Evolutionary conservation across 1,140 invertebrate genomes (phyloP).

Genomic region (Metaphire vulgaris): DNA sequence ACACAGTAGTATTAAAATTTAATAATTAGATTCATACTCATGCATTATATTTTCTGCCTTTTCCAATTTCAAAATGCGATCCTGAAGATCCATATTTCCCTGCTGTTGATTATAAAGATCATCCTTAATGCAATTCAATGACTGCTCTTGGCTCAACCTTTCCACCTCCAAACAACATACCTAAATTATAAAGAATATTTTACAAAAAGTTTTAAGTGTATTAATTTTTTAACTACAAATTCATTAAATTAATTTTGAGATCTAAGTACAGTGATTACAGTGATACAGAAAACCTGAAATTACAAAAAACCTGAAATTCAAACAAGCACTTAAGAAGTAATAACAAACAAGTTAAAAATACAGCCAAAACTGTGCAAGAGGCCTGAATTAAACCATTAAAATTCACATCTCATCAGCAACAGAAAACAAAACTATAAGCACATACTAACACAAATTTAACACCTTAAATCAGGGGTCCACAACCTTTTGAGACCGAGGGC

Average conservation of each 20-base stretch:
- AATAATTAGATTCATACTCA: no score
- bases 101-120: neutral
- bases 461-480: no score
- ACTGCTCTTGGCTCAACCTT: conserved; percentile 3
- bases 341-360: neutral
- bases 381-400: no score
- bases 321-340: neutral
- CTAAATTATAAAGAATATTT: neutral
- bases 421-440: no score
- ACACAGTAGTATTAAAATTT: no score
- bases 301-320: neutral
- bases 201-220: no score
- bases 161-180: conserved; percentile 13
- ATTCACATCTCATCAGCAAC: no score
- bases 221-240: neutral
- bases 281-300: no score
- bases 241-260: neutral
- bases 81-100: neutral
- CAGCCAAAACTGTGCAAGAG: no score
- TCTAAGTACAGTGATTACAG: neutral
- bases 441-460: no score
- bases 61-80: neutral
- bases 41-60: neutral
- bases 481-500: no score
- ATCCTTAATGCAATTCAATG: conserved; percentile 1